Conservation (phyloP, 2,888 invertebrate species). For the Cryptocephalus primarius region DNA sequence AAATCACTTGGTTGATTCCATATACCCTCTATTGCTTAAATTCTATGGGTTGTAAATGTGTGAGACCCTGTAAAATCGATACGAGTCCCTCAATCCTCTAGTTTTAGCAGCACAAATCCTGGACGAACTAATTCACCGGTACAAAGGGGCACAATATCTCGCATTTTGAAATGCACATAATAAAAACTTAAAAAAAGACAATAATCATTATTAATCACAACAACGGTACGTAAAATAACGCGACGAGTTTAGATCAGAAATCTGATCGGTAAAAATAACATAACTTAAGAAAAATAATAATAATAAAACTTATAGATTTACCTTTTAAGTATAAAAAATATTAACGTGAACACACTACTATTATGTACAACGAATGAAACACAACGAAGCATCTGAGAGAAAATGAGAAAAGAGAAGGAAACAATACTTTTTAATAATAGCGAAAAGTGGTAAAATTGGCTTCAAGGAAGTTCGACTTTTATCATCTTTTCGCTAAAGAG, state of each 20-base stretch:
- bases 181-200: conserved; percentile 21
- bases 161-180: conserved; percentile 17
- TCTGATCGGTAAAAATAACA: conserved; percentile 22
- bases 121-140: conserved; percentile 9
- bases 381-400: conserved; percentile 17
- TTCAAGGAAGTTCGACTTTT: no score
- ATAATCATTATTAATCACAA: conserved; percentile 29
- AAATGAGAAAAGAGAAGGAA: no score
- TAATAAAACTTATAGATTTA: conserved; percentile 23
- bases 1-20: no score
- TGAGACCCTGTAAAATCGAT: background rate
- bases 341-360: conserved; percentile 32
- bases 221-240: conserved; percentile 30
- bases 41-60: no score
- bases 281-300: background rate
- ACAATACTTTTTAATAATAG: no score
- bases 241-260: conserved; percentile 29
- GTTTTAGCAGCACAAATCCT: background rate
- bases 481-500: no score
- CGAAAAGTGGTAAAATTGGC: no score
- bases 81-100: background rate
- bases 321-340: conserved; percentile 29
- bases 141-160: conserved; percentile 4
- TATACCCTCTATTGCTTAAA: no score
- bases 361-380: conserved; percentile 33